Evolutionary conservation across 2,888 invertebrate genomes (phyloP), one percentile per base, ranked within the genome.

Genomic region (Allacma fusca): DNA sequence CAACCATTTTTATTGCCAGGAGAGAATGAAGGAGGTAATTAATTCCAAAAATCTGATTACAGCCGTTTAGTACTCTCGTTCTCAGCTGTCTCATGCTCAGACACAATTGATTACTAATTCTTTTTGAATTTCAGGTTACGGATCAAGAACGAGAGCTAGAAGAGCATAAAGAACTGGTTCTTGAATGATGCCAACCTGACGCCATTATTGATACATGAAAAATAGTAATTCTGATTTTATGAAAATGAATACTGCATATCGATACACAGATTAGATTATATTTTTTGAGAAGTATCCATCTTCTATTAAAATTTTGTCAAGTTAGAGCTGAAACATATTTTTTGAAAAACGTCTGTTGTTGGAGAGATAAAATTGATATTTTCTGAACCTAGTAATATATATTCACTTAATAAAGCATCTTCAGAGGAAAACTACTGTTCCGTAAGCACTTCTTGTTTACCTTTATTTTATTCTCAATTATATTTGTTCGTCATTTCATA

Each of bases 21-120:
- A 62, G 62, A 62, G 21, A 62, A 62, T 50, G 50, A 50, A 50
- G 50, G 50, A 50, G 50, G 50, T 50, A 50, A 50, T 50, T 50
- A n/a, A 16, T 40, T 13, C 5, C 7, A 50, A 5, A 16, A 50
- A 50, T 50, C 16, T 40, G 40, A 40, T 12, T 50, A 50, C 19
- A 50, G n/a, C 50, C 16, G 2, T 9, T 50, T 50, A 40, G 13
- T 50, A 19, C 19, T 50, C n/a, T 50, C 19, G 50, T 50, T 1
- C n/a, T 12, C 50, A n/a, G 34, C 34, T 34, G 34, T 34, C 34
- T 34, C 34, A 34, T 34, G 34, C 34, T 9, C 4, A 4, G 34
- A 34, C 34, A 9, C 9, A 34, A 34, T 34, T 7, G 9, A 34
- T 40, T 40, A 13, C 5, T 40, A 50, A 50, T 19, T 19, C 16